Evolutionary conservation across 2,888 invertebrate genomes (phyloP), one percentile per base, ranked within the genome.

Genomic region (Apamea anceps): DNA sequence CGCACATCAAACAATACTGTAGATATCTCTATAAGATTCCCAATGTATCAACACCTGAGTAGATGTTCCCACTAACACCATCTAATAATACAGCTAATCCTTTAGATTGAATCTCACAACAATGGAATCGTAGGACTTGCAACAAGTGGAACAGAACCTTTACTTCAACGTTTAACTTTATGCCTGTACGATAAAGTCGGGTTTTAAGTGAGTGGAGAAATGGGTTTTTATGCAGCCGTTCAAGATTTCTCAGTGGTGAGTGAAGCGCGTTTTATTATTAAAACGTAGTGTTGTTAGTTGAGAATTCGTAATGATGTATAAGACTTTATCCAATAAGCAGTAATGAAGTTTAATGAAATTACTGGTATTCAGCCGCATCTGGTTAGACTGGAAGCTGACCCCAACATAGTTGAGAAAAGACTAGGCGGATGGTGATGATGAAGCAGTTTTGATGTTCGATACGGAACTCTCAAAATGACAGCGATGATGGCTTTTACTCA

Each of bases 81-180:
- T 82, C 85, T 85, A 87, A 90, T 87, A 91, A 88, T 86, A 85
- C 85, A 74, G 79, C 85, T 91, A 91, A 92, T 91, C 90, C 89
- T 83, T 87, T 86, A 90, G 90, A 91, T 89, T 89, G 87, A 89
- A 91, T 91, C 89, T 88, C 85, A 85, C 82, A 81, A 87, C 85
- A 88, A 91, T 82, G 76, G 81, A 84, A 86, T 85, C 72, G 82
- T 77, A 76, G 80, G 72, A 67, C 60, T 86, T 80, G 86, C 91
- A 91, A 91, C 91, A 91, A 89, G 88, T 85, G 81, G 85, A 18
- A 32, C 42, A n/a, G 62, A n/a, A 6, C 51, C 18, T 45, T 4
- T 57, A 72, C 4, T 60, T 65, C 63, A 57, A 87, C 32, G 51
- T 57, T 79, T 65, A 28, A 82, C 88, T 76, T 63, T 87, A 86